A percentile compares a stretch with the other conserved stretches of the same genome.
Conservation (phyloP, 2,888 invertebrate genomes). For the Scaeva pyrastri region DNA sequence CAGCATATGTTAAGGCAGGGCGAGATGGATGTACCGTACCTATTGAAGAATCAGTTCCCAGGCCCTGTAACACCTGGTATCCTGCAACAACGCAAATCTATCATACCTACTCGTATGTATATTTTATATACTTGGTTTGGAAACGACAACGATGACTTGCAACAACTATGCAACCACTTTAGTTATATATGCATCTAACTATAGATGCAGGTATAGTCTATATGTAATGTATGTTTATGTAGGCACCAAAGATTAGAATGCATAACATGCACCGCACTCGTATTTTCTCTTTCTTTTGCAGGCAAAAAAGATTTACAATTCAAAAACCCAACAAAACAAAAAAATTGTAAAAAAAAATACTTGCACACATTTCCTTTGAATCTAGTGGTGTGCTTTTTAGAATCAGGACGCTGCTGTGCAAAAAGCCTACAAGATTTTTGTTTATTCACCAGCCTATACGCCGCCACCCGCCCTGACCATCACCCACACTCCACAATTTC, state of each 20-base stretch:
- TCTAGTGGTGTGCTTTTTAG: constrained; percentile 56
- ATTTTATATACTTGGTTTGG: constrained; percentile 23
- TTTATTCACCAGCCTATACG: constrained; percentile 65
- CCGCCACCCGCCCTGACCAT: constrained; percentile 22
- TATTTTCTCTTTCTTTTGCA: constrained; percentile 57
- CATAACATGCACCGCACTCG: constrained; percentile 48
- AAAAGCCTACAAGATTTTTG: constrained; percentile 75
- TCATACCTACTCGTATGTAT: constrained; percentile 11
- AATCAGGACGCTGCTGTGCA: constrained; percentile 67
- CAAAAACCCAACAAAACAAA: constrained; percentile 16
- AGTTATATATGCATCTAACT: neutral
- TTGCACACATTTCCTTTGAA: constrained; percentile 64
- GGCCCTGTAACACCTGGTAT: constrained; percentile 64
- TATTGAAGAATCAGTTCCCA: constrained; percentile 46
- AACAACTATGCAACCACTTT: constrained; percentile 34
- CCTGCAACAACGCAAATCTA: constrained; percentile 42
- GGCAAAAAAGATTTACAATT: constrained; percentile 38
- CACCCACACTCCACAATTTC: no score
- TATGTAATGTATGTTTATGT: neutral
- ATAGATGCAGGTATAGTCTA: neutral
- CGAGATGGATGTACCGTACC: neutral
- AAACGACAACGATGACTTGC: constrained; percentile 46
- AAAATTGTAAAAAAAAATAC: constrained; percentile 26
- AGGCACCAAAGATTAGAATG: constrained; percentile 61
- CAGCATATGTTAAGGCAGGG: constrained; percentile 22